phyloP scores from a whole-genome alignment of 2,113 vertebrate species.

The Hypocryptadius cinnamomeus region DNA sequence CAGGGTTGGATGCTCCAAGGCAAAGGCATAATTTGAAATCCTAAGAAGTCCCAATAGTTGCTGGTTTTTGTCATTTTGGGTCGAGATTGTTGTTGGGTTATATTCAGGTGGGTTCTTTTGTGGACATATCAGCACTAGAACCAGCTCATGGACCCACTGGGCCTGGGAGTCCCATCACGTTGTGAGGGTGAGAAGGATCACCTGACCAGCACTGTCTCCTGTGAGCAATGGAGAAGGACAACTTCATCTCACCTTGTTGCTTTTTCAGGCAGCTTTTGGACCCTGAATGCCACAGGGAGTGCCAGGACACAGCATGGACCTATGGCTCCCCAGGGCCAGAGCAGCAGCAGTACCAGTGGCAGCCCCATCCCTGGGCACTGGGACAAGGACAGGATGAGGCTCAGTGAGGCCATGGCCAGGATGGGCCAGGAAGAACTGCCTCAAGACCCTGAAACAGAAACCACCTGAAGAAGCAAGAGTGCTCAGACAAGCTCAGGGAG shows the following conservation, averaged over 20 bases:
- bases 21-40: neutral
- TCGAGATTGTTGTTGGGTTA: neutral
- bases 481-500: neutral
- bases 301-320: neutral
- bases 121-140: neutral
- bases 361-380: neutral
- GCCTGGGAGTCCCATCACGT: neutral
- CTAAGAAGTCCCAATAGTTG: neutral
- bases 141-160: neutral
- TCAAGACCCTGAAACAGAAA: neutral
- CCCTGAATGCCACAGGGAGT: neutral
- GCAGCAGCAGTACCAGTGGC: fast-evolving
- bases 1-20: neutral
- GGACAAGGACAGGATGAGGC: neutral
- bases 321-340: neutral
- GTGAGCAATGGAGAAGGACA: neutral
- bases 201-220: neutral
- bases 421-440: neutral
- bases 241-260: neutral
- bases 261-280: neutral
- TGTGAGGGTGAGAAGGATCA: neutral
- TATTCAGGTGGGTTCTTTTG: neutral
- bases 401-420: fast-evolving
- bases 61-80: neutral
- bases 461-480: neutral